phyloP scores from a whole-genome alignment of 2,113 vertebrate species.

The Bufo bufo region DNA sequence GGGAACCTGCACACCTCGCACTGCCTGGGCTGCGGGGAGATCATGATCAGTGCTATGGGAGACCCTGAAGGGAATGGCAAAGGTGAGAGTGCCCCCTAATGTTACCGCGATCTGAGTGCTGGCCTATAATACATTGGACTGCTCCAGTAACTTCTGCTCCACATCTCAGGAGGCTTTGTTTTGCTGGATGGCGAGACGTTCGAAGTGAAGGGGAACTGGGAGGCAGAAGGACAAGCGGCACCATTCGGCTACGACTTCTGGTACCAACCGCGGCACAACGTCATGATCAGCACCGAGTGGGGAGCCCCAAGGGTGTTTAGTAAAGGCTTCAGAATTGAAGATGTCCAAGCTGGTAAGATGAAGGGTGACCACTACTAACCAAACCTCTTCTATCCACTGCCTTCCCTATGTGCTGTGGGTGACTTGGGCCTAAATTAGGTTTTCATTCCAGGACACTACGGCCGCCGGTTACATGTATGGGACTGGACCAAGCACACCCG shows the following conservation, averaged over 20 bases:
- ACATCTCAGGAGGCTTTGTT: slow-evolving; percentile 80
- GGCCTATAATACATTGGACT: no score
- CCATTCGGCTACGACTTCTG: slow-evolving; percentile 90
- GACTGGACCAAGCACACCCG: slow-evolving; percentile 84
- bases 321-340: slow-evolving; percentile 77
- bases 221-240: slow-evolving; percentile 72
- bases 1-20: slow-evolving; percentile 87
- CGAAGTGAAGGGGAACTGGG: slow-evolving; percentile 89
- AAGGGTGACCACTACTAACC: neutral
- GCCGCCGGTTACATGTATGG: slow-evolving; percentile 80
- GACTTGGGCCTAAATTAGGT: neutral
- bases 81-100: slow-evolving; percentile 70
- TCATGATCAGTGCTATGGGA: slow-evolving; percentile 89
- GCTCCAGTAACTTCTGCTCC: neutral
- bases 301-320: slow-evolving; percentile 77
- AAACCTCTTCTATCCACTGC: no score
- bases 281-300: slow-evolving; percentile 93
- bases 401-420: neutral
- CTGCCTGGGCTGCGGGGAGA: slow-evolving; percentile 86
- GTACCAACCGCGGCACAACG: slow-evolving; percentile 93
- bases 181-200: slow-evolving; percentile 90
- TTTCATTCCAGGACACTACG: slow-evolving; percentile 77
- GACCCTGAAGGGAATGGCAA: slow-evolving; percentile 85
- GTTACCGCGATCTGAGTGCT: no score
- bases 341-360: slow-evolving; percentile 78